Conservation (phyloP, 2,888 invertebrate genomes). For the Bugula neritina region DNA sequence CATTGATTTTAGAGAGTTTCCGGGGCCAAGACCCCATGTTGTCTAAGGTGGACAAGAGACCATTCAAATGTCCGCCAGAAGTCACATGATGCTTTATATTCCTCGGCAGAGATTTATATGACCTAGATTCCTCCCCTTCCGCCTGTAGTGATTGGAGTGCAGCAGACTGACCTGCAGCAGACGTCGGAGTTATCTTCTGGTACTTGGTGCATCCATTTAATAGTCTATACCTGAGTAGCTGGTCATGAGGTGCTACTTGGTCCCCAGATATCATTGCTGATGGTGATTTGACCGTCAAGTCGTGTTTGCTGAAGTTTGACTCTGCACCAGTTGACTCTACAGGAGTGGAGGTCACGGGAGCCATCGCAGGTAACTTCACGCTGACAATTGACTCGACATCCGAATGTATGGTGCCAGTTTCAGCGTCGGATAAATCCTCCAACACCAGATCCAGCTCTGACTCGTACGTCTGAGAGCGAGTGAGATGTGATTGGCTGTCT, state of each 20-base stretch:
- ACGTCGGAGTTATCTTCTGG: not conserved
- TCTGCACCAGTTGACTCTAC: not conserved
- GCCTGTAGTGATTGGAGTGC: not conserved
- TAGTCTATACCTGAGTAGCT: conserved; percentile 4
- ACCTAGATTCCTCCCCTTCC: not conserved
- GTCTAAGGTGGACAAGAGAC: conserved; percentile 2
- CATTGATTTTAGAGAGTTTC: not conserved
- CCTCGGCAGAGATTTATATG: conserved; percentile 12
- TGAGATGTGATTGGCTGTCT: not conserved
- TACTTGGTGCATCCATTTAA: conserved; percentile 22
- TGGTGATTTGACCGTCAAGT: not conserved
- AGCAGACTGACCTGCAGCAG: not conserved
- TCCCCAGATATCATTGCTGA: too few relatives aligned
- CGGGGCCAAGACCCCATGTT: conserved; percentile 22
- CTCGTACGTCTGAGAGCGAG: conserved; percentile 2
- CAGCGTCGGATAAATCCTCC: conserved; percentile 15
- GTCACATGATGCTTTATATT: conserved; percentile 5
- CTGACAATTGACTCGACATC: conserved; percentile 3
- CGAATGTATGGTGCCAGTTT: not conserved
- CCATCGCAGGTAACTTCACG: not conserved
- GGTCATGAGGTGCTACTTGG: not conserved
- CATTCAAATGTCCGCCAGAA: conserved; percentile 3
- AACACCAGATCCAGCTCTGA: conserved; percentile 15
- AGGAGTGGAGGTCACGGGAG: not conserved
- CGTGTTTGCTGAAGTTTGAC: not conserved